phyloP scores from a whole-genome alignment of 2,113 vertebrate species.

The Gnathonemus longibarbis region DNA sequence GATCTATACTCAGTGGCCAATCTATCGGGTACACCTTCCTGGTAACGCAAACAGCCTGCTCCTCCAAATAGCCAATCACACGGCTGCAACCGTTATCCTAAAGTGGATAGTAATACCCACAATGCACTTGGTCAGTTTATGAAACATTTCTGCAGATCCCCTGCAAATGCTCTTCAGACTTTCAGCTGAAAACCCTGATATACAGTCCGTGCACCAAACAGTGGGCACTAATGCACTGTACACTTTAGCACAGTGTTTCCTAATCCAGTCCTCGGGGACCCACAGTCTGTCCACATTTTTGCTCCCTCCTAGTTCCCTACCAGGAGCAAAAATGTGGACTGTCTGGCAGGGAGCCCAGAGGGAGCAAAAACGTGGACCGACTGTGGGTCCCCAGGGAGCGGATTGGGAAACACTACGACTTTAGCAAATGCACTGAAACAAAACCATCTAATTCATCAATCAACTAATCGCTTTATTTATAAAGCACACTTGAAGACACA shows the following conservation, averaged over 20 bases:
- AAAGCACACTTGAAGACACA: neutral
- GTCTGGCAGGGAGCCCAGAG: too few species aligned
- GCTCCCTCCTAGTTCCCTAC: neutral
- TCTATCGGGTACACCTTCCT: neutral
- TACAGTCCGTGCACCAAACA: neutral
- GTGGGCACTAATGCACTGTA: neutral
- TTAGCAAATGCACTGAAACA: neutral
- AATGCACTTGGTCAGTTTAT: neutral
- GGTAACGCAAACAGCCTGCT: neutral
- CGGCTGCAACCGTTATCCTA: neutral
- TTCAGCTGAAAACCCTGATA: neutral
- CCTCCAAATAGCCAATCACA: neutral
- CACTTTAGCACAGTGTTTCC: neutral
- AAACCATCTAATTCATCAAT: neutral
- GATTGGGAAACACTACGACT: neutral
- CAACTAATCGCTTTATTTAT: neutral
- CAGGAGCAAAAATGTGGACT: neutral
- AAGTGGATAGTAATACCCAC: neutral
- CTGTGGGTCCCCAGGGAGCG: neutral
- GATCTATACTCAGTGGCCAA: neutral
- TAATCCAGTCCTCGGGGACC: too few species aligned
- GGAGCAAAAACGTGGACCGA: neutral
- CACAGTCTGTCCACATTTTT: neutral
- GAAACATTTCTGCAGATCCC: neutral
- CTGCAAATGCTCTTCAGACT: neutral